Percentiles rank a stretch among this genome's conserved stretches.
Conservation (phyloP, 2,797 vertebrate species). For the Orientallactaga sibirica region DNA sequence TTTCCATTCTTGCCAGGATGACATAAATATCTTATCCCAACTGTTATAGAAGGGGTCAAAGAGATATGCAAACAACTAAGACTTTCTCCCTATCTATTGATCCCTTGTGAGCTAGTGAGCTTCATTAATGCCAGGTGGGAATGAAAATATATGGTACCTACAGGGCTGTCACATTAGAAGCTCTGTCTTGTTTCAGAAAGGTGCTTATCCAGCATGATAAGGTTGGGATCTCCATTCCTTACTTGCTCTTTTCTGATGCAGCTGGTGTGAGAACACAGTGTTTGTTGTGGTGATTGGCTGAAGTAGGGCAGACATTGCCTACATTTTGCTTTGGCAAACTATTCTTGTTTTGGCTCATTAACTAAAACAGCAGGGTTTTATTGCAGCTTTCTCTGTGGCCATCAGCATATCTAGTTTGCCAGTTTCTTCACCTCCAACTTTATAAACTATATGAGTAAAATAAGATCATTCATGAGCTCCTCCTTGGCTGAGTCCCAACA, state of each 20-base stretch:
- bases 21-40: not conserved
- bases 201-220: no score
- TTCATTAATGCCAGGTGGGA: not conserved
- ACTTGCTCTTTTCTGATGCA: fast-evolving
- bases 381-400: not conserved
- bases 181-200: not conserved
- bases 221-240: not conserved
- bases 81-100: not conserved
- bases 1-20: not conserved
- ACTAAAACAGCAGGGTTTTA: not conserved
- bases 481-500: not conserved
- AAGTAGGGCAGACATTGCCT: not conserved
- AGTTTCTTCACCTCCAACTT: not conserved
- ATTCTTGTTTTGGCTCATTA: not conserved
- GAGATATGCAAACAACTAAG: not conserved
- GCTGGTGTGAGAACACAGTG: fast-evolving
- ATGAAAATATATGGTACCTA: not conserved
- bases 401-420: not conserved
- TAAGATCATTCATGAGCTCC: not conserved
- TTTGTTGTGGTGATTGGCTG: not conserved
- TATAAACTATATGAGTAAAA: not conserved
- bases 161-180: fast-evolving
- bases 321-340: not conserved
- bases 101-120: fast-evolving
- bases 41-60: no score